Conservation (phyloP, 2,797 vertebrate genomes). For the Bucorvus abyssinicus region DNA sequence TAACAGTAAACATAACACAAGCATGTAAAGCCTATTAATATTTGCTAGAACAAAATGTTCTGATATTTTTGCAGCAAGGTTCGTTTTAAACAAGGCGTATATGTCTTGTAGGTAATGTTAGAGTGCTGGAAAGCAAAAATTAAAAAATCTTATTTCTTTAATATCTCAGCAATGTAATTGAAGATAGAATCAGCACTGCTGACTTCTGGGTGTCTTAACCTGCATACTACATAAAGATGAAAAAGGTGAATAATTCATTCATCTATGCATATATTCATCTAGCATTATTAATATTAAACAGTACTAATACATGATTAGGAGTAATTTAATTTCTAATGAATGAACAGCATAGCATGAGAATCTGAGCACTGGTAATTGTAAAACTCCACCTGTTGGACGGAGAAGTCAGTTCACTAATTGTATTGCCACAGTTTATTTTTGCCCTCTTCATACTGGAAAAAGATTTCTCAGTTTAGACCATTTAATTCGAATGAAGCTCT, state of each 20-base stretch:
- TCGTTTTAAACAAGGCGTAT: not conserved
- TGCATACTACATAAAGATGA: not conserved
- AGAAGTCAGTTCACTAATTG: not conserved
- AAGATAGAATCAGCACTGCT: not conserved
- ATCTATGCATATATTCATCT: not conserved
- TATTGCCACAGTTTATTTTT: not conserved
- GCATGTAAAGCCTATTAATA: not conserved
- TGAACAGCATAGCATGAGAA: not conserved
- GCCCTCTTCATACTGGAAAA: not conserved
- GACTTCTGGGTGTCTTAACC: not conserved
- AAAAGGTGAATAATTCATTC: not conserved
- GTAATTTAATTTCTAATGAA: not conserved
- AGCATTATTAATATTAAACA: constrained; percentile 5
- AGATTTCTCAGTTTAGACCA: not conserved
- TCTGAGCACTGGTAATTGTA: not conserved
- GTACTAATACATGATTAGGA: not conserved
- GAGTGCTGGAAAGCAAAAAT: not conserved
- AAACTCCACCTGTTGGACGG: constrained; percentile 58
- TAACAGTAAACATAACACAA: not conserved
- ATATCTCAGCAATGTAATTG: not conserved
- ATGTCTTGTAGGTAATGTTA: not conserved
- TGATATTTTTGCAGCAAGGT: not conserved
- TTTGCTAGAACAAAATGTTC: not conserved
- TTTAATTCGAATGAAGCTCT: not conserved
- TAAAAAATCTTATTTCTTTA: rapidly evolving